These are phyloP conservation scores for Graptemys geographica DNA, from an alignment of 2,797 vertebrate genomes.

Conservation along the genomic window DNA sequence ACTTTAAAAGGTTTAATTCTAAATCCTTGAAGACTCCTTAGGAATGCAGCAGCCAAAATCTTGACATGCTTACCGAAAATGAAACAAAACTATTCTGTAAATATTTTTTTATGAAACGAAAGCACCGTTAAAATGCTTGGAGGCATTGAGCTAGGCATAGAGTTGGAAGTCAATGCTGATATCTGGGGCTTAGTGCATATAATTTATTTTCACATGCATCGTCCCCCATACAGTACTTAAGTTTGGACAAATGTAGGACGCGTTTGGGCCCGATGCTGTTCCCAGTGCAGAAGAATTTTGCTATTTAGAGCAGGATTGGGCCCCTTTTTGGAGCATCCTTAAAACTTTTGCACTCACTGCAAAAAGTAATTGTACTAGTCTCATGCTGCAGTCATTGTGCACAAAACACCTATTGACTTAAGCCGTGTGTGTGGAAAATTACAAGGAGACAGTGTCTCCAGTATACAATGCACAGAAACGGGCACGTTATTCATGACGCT, in stretches of 20 bases:
- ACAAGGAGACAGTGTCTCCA: rapidly evolving
- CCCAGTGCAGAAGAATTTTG: not conserved
- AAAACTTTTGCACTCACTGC: not conserved
- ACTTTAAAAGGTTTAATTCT: not conserved
- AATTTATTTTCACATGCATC: not conserved
- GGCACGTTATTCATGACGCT: not conserved
- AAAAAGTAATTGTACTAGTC: not conserved
- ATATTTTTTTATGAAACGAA: not conserved
- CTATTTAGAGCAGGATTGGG: not conserved
- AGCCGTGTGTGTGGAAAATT: not conserved
- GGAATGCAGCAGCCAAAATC: not conserved
- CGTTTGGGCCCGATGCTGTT: not conserved
- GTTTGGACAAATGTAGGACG: not conserved
- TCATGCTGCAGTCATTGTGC: rapidly evolving
- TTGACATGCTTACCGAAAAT: not conserved
- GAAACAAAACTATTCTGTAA: not conserved
- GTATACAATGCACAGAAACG: not conserved
- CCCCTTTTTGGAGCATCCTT: not conserved
- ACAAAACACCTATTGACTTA: rapidly evolving
- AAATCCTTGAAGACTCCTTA: not conserved
- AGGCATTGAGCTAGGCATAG: not conserved
- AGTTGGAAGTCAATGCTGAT: slow-evolving; percentile 33
- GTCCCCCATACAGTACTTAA: not conserved
- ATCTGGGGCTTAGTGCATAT: not conserved
- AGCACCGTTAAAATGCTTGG: not conserved